phyloP scores from a whole-genome alignment of 2,888 invertebrate species.

The Drosophila birchii region DNA sequence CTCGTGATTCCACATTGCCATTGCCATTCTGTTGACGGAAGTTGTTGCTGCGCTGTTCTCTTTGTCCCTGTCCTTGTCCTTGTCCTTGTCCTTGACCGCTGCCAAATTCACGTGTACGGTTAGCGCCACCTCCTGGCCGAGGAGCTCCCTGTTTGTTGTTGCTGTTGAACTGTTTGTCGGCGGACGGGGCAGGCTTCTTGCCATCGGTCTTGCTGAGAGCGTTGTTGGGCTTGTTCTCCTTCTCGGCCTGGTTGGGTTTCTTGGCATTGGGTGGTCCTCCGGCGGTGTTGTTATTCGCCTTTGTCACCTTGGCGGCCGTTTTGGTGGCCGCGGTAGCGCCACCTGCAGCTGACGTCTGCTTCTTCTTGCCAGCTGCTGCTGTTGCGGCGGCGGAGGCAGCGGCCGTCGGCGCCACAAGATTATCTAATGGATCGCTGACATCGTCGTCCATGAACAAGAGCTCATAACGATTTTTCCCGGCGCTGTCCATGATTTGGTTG shows the following conservation, averaged over 20 bases:
- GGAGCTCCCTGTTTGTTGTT: constrained; percentile 52
- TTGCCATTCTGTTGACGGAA: constrained; percentile 84
- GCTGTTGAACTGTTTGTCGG: constrained; percentile 63
- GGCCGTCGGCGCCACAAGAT: constrained; percentile 82
- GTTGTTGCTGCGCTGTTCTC: constrained; percentile 74
- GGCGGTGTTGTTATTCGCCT: constrained; percentile 24
- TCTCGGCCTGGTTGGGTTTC: constrained; percentile 83
- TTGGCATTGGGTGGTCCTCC: constrained; percentile 53
- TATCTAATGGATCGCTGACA: constrained; percentile 85
- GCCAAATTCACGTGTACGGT: constrained; percentile 69
- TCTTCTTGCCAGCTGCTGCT: constrained; percentile 52
- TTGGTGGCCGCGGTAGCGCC: constrained; percentile 62
- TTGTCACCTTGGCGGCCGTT: constrained; percentile 43
- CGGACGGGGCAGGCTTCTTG: constrained; percentile 65
- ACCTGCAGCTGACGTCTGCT: constrained; percentile 36
- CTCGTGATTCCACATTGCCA: constrained; percentile 86
- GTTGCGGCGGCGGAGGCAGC: constrained; percentile 51
- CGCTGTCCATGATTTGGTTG: constrained; percentile 82
- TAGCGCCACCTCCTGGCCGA: constrained; percentile 62
- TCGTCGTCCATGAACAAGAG: constrained; percentile 85
- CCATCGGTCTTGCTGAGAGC: constrained; percentile 83
- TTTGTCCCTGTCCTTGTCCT: constrained; percentile 44
- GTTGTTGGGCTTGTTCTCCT: constrained; percentile 84
- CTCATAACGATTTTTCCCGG: constrained; percentile 85
- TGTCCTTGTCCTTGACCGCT: constrained; percentile 74